These are phyloP conservation scores for Malurus leucopterus DNA, from an alignment of 2,797 vertebrate genomes.

Conservation along the genomic window DNA sequence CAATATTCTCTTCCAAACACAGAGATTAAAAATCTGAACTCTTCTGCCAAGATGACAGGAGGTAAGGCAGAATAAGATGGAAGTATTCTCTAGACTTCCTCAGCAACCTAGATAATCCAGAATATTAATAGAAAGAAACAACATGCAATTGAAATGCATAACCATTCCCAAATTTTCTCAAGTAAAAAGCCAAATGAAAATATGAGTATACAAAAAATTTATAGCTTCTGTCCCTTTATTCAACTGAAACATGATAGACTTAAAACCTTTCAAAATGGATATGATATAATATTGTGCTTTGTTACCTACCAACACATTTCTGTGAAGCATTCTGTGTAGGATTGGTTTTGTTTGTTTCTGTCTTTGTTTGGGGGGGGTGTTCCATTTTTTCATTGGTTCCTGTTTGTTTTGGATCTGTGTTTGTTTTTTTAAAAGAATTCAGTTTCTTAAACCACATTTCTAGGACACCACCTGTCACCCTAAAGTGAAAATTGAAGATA, in stretches of 20 bases:
- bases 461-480: not conserved
- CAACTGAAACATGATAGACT: not conserved
- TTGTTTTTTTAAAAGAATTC: not conserved
- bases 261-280: not conserved
- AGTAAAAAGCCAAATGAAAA: not conserved
- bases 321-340: not conserved
- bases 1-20: not conserved
- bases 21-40: not conserved
- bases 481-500: not conserved
- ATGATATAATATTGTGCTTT: not conserved
- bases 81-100: not conserved
- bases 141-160: not conserved
- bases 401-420: not conserved
- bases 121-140: not conserved
- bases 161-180: not conserved
- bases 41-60: not conserved
- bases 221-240: not conserved
- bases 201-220: not conserved
- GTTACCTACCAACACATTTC: not conserved
- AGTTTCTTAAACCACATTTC: not conserved
- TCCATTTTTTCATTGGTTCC: not conserved
- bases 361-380: not conserved
- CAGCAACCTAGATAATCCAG: not conserved
- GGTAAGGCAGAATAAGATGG: not conserved
- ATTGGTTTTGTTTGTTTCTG: not conserved